These are phyloP conservation scores for Poeciliopsis retropinna DNA, from an alignment of 2,113 vertebrate species.

Conservation along the genomic window DNA sequence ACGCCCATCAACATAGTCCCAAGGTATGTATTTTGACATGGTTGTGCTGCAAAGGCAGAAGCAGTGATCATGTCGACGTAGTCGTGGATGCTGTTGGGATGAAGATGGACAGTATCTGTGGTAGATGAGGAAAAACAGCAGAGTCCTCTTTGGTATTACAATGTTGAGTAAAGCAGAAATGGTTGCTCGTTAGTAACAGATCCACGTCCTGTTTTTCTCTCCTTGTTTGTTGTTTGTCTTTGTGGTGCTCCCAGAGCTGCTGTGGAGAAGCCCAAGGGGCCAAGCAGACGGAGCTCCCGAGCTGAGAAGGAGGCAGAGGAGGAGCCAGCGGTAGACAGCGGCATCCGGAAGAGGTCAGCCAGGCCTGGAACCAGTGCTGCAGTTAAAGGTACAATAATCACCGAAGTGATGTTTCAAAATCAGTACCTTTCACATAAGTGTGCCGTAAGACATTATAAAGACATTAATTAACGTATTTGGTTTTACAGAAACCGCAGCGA, in stretches of 20 bases:
- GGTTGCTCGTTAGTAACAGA: slow-evolving; percentile 40
- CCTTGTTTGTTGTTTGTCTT: slow-evolving; percentile 41
- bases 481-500: slow-evolving; percentile 88
- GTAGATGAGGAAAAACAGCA: slow-evolving; percentile 86
- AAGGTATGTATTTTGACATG: slow-evolving; percentile 83
- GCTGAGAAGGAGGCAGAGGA: slow-evolving; percentile 89
- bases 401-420: not conserved
- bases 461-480: no score
- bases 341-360: slow-evolving; percentile 90
- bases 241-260: slow-evolving; percentile 85
- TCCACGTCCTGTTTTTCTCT: slow-evolving; percentile 25
- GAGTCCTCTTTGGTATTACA: slow-evolving; percentile 63
- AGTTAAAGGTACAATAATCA: slow-evolving; percentile 83
- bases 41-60: slow-evolving; percentile 72
- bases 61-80: slow-evolving; percentile 72
- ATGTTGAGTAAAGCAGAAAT: slow-evolving; percentile 65
- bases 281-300: slow-evolving; percentile 92
- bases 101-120: slow-evolving; percentile 81
- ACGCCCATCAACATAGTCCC: slow-evolving; percentile 84
- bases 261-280: slow-evolving; percentile 92
- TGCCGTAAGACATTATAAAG: no score
- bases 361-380: slow-evolving; percentile 85
- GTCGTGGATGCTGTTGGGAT: slow-evolving; percentile 66
- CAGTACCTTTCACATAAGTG: not conserved
- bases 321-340: slow-evolving; percentile 87